These are phyloP conservation scores for Neomicropteryx cornuta DNA, from an alignment of 1,140 invertebrate genomes.

Conservation along the genomic window DNA sequence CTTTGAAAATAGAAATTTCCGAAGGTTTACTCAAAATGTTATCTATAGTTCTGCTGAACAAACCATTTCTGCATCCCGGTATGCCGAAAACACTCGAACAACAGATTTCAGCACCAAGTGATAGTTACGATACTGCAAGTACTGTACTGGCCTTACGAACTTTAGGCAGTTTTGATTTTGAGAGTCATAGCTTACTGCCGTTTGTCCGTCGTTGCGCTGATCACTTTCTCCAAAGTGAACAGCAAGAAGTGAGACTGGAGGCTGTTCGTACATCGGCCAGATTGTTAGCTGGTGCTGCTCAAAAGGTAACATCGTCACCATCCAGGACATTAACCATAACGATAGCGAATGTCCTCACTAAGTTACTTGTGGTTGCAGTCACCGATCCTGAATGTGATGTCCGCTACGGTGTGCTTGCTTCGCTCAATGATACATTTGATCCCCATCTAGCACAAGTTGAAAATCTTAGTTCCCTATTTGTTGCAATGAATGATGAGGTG, in stretches of 20 bases:
- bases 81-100: slow-evolving; percentile 49
- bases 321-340: slow-evolving; percentile 74
- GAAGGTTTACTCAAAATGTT: slow-evolving; percentile 83
- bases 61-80: slow-evolving; percentile 68
- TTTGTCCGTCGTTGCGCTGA: slow-evolving; percentile 90
- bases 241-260: slow-evolving; percentile 85
- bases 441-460: slow-evolving; percentile 92
- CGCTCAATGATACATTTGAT: slow-evolving; percentile 90
- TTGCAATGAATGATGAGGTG: slow-evolving; percentile 94
- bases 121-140: slow-evolving; percentile 62
- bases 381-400: slow-evolving; percentile 94
- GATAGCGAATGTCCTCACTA: slow-evolving; percentile 81
- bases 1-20: slow-evolving; percentile 81
- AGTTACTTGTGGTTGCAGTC: slow-evolving; percentile 87
- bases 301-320: slow-evolving; percentile 45
- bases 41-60: slow-evolving; percentile 81
- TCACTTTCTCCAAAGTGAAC: slow-evolving; percentile 84
- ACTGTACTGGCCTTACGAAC: slow-evolving; percentile 89
- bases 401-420: slow-evolving; percentile 83
- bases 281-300: slow-evolving; percentile 71
- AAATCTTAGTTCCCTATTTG: slow-evolving; percentile 85
- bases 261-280: slow-evolving; percentile 89
- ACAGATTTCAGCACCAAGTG: slow-evolving; percentile 34
- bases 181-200: slow-evolving; percentile 83
- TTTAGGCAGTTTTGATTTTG: slow-evolving; percentile 93